phyloP scores from a whole-genome alignment of 1,140 invertebrate species.

The Agrypnia vestita region DNA sequence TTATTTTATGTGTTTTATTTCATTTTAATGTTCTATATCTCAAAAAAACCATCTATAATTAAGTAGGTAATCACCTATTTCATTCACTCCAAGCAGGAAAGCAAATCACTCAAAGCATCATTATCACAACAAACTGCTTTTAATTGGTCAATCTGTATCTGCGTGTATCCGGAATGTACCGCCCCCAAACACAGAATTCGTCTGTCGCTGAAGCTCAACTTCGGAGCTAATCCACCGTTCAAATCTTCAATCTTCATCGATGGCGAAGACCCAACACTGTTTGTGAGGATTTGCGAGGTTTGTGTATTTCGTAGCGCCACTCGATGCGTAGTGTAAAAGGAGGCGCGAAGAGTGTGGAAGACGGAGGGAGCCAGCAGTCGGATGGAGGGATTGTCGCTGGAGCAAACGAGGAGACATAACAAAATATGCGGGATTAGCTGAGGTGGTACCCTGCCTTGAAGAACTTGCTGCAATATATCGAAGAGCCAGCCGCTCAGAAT shows the following conservation, averaged over 20 bases:
- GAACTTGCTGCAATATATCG: constrained; percentile 68
- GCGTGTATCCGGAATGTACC: constrained; percentile 66
- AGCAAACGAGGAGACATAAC: constrained; percentile 65
- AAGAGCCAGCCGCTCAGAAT: constrained; percentile 71
- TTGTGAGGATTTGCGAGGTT: too few species aligned
- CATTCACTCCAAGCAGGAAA: constrained; percentile 63
- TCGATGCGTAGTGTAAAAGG: constrained; percentile 60
- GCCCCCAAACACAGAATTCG: constrained; percentile 67
- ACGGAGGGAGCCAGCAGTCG: constrained; percentile 63
- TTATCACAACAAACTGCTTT: constrained; percentile 66
- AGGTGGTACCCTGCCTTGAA: constrained; percentile 66
- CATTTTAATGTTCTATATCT: too few species aligned
- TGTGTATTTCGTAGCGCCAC: too few species aligned
- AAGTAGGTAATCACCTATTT: too few species aligned
- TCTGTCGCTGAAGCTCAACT: constrained; percentile 67
- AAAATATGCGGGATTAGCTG: constrained; percentile 65
- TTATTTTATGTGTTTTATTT: too few species aligned
- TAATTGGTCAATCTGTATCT: constrained; percentile 66
- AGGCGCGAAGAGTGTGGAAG: constrained; percentile 63
- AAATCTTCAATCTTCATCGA: background rate
- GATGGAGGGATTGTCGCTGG: constrained; percentile 66
- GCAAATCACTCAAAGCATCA: constrained; percentile 65
- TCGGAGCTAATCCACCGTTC: constrained; percentile 14
- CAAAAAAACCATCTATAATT: too few species aligned
- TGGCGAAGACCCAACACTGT: too few species aligned